Evolutionary conservation across 1,140 invertebrate species (phyloP).

Genomic region (Probaryconus sp.): DNA sequence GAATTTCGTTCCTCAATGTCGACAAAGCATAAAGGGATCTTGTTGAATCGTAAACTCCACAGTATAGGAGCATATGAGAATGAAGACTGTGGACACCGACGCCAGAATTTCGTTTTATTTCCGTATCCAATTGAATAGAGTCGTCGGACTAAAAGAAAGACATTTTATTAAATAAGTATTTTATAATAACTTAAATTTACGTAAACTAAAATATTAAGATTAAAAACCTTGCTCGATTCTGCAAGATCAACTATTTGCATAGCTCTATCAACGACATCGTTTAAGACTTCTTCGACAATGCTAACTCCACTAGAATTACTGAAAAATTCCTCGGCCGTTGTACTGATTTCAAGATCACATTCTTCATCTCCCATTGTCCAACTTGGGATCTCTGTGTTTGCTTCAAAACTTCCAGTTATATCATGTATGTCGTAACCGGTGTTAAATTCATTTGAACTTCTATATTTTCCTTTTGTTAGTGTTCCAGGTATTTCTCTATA

Average conservation of each 20-base stretch:
- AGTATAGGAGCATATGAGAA: slow-evolving; percentile 90
- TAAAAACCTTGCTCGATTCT: slow-evolving; percentile 66
- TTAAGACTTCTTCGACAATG: slow-evolving; percentile 80
- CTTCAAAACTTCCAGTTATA: slow-evolving; percentile 69
- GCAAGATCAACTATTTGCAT: slow-evolving; percentile 69
- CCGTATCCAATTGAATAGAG: slow-evolving; percentile 66
- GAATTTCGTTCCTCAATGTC: slow-evolving; percentile 86
- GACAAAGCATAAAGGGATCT: slow-evolving; percentile 88
- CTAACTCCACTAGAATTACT: slow-evolving; percentile 72
- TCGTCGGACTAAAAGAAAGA: slow-evolving; percentile 65
- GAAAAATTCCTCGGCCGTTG: slow-evolving; percentile 82
- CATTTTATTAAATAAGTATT: slow-evolving; percentile 10
- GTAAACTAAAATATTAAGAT: no score
- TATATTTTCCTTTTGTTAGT: slow-evolving; percentile 74
- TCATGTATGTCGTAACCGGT: slow-evolving; percentile 70
- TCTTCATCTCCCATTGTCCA: slow-evolving; percentile 77
- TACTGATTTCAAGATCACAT: slow-evolving; percentile 78
- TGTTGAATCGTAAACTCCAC: slow-evolving; percentile 88
- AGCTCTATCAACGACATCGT: slow-evolving; percentile 80
- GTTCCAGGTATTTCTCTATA: slow-evolving; percentile 72
- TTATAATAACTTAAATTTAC: slow-evolving; percentile 11
- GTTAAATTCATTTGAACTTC: slow-evolving; percentile 72
- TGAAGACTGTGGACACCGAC: slow-evolving; percentile 86
- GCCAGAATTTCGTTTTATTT: slow-evolving; percentile 69
- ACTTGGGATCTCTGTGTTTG: slow-evolving; percentile 71